These are phyloP conservation scores for Enoplosus armatus DNA, from an alignment of 2,797 vertebrate genomes.

Conservation along the genomic window DNA sequence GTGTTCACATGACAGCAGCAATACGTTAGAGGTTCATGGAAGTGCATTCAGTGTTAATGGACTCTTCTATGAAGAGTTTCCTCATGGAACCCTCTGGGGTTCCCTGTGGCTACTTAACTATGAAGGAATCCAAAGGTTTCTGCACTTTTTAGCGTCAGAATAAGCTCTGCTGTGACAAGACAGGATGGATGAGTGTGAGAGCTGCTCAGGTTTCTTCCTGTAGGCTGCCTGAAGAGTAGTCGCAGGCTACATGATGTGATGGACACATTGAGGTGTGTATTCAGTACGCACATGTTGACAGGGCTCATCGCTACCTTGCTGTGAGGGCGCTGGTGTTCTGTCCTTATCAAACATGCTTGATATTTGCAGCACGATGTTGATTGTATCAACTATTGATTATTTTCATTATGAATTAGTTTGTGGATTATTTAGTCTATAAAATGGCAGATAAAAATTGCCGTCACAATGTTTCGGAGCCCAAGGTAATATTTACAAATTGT, in stretches of 20 bases:
- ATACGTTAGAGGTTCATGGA: neutral
- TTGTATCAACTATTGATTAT: neutral
- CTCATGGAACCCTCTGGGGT: neutral
- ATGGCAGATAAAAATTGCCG: neutral
- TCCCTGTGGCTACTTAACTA: neutral
- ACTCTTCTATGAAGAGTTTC: constrained; percentile 4
- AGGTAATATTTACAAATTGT: neutral
- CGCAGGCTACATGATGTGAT: neutral
- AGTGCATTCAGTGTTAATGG: neutral
- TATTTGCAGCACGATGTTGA: neutral
- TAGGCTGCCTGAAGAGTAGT: neutral
- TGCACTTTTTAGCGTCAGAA: neutral
- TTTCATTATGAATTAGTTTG: neutral
- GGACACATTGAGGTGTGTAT: neutral
- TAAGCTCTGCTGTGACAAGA: neutral
- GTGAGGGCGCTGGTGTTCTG: neutral
- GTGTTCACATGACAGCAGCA: constrained; percentile 9
- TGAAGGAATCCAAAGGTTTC: constrained; percentile 4
- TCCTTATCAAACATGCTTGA: neutral
- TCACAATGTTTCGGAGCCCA: neutral
- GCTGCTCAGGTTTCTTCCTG: constrained; percentile 18
- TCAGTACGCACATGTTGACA: neutral
- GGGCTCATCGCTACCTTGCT: neutral
- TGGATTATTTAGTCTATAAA: neutral
- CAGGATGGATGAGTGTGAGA: constrained; percentile 1